These are phyloP conservation scores for Poeciliopsis infans DNA, from an alignment of 2,797 vertebrate species.

Conservation along the genomic window DNA sequence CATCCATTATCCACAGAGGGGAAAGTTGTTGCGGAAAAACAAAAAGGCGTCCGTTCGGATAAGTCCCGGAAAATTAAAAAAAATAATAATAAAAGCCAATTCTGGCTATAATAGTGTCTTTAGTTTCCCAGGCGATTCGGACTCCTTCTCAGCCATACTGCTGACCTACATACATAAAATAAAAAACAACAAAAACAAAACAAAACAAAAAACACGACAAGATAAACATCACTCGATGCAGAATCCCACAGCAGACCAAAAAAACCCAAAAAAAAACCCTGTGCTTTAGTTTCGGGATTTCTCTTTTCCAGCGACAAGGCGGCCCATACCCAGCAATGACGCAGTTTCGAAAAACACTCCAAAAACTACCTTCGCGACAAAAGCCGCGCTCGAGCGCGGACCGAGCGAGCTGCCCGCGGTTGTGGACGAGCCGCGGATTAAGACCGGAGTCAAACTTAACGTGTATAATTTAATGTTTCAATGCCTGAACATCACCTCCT, in stretches of 20 bases:
- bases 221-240: slow-evolving; percentile 46
- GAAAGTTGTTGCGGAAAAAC: slow-evolving; percentile 75
- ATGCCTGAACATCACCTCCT: slow-evolving; percentile 38
- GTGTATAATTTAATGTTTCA: slow-evolving; percentile 26
- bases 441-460: slow-evolving; percentile 23
- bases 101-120: slow-evolving; percentile 80
- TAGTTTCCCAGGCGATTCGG: slow-evolving; percentile 77
- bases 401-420: background rate
- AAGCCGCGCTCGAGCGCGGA: background rate
- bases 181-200: slow-evolving; percentile 18
- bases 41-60: slow-evolving; percentile 68
- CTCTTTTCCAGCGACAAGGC: slow-evolving; percentile 54
- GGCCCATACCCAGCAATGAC: slow-evolving; percentile 70
- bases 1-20: slow-evolving; percentile 92
- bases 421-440: background rate
- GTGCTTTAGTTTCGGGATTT: slow-evolving; percentile 60
- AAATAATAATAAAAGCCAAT: slow-evolving; percentile 58
- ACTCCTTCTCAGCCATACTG: slow-evolving; percentile 82
- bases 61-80: slow-evolving; percentile 57
- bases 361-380: slow-evolving; percentile 57
- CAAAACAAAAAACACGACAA: slow-evolving; percentile 45
- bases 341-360: slow-evolving; percentile 79
- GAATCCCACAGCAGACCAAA: slow-evolving; percentile 19
- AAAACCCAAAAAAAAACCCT: background rate
- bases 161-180: slow-evolving; percentile 70